Evolutionary conservation across 2,797 vertebrate genomes (phyloP), one percentile per base, ranked within the genome.

Genomic region (Synaphobranchus kaupii): DNA sequence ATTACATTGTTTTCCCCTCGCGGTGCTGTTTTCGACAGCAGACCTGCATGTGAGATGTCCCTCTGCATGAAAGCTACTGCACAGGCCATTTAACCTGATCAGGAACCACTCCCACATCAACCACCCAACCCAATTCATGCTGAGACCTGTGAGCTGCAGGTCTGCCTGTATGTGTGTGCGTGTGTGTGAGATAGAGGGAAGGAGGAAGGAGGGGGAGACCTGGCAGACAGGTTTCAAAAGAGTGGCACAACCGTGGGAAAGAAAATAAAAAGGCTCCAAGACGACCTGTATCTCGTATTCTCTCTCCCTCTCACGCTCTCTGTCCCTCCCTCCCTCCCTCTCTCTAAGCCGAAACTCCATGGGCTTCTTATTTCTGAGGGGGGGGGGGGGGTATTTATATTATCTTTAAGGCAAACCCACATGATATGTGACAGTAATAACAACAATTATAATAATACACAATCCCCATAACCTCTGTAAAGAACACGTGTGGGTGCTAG

Each of bases 201-300:
- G 13, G 82, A 88, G 73, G 84, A 89, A 73, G 71, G 89, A 92
- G 92, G 90, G 87, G 92, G 85, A n/a, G 90, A 93, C 93, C 90
- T 0, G 91, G 92, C 86, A 83, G 84, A 94, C 95, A 87, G 93
- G 95, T 96, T 93, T 91, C 31, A 87, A 48, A 15, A 17, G 52
- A 28, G 28, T 89, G 76, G 66, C 39, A 80, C 31, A 78, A 90
- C 91, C 89, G 91, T 95, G 94, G 92, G 94, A 95, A 95, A 93
- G 58, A 89, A 91, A 84, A 91, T 66, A 86, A 22, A n/a, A 47
- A 28, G 89, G 88, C 86, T 84, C 89, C 68, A 56, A 50, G 66
- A 15, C 84, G 84, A 56, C 31, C 83, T 47, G 78, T 8, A 50
- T 71, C 78, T 47, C 76, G 20, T 17, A 31, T 9, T 17, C 73